phyloP scores from a whole-genome alignment of 2,113 vertebrate genomes.

The Osmerus mordax region DNA sequence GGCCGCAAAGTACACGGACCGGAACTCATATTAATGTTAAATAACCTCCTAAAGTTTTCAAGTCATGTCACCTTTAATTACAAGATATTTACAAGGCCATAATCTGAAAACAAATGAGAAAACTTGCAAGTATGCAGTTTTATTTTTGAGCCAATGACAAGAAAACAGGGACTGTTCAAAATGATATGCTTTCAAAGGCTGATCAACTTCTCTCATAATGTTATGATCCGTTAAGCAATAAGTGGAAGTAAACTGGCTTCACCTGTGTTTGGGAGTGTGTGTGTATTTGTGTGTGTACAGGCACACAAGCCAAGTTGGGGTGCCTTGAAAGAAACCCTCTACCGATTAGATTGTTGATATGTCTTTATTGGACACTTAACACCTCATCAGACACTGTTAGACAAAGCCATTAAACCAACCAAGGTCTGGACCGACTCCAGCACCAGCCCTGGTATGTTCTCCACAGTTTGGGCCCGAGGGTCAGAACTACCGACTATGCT shows the following conservation, averaged over 20 bases:
- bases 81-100: too few species aligned
- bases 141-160: not conserved
- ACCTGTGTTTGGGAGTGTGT: slow-evolving; percentile 8
- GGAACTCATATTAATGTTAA: too few species aligned
- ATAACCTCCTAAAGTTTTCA: too few species aligned
- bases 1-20: too few species aligned
- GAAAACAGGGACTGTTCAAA: not conserved
- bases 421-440: slow-evolving; percentile 51
- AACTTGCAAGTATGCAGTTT: not conserved
- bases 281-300: not conserved
- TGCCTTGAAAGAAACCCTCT: slow-evolving; percentile 46
- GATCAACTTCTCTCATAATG: not conserved
- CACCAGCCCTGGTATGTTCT: slow-evolving; percentile 40
- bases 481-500: too few species aligned
- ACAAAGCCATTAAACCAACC: slow-evolving; percentile 50
- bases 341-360: slow-evolving; percentile 60
- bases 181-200: slow-evolving; percentile 5
- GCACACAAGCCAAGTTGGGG: slow-evolving; percentile 30
- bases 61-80: too few species aligned
- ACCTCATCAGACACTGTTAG: slow-evolving; percentile 73
- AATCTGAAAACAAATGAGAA: slow-evolving; percentile 5
- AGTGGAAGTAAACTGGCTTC: slow-evolving; percentile 25
- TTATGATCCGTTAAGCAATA: slow-evolving; percentile 45
- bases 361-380: slow-evolving; percentile 71
- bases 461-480: not conserved